Conservation (phyloP, 2,888 invertebrate species). For the Orchesella flavescens region DNA sequence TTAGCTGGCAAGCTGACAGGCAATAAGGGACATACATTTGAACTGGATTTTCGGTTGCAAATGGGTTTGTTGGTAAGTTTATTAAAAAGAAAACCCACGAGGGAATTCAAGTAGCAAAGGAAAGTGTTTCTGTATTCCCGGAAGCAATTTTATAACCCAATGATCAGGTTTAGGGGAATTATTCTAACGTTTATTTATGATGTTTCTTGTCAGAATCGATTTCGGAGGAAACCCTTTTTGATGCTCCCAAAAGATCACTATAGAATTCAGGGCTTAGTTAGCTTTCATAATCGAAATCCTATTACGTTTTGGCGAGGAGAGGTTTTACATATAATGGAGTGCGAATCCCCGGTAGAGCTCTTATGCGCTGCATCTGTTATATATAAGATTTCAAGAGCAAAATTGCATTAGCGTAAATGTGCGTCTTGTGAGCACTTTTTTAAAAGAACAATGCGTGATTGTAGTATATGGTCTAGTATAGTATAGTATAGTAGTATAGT, state of each 20-base stretch:
- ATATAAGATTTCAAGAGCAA: neutral
- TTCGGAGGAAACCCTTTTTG: constrained; percentile 27
- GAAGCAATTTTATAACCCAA: constrained; percentile 65
- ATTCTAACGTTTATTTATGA: constrained; percentile 31
- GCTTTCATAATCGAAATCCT: constrained; percentile 34
- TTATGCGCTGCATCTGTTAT: constrained; percentile 41
- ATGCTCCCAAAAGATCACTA: constrained; percentile 6
- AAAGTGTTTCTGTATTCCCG: constrained; percentile 56
- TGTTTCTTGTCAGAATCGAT: neutral
- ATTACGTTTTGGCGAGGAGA: neutral
- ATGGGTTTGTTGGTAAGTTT: constrained; percentile 23
- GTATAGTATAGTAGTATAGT: too few species aligned
- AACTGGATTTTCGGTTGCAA: constrained; percentile 28
- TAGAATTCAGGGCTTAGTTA: constrained; percentile 2
- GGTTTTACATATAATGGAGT: constrained; percentile 15
- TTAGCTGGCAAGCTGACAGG: neutral
- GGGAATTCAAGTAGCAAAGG: constrained; percentile 34
- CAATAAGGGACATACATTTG: constrained; percentile 25
- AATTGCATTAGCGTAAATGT: constrained; percentile 34
- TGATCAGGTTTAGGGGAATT: constrained; percentile 46
- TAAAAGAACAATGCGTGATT: constrained; percentile 2
- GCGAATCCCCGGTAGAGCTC: constrained; percentile 56
- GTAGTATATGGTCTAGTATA: too few species aligned
- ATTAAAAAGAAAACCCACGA: constrained; percentile 32
- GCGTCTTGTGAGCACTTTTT: constrained; percentile 62